Base-by-base conservation (phyloP, 2,888 invertebrate genomes). In the Leucophenga maculata region DNA sequence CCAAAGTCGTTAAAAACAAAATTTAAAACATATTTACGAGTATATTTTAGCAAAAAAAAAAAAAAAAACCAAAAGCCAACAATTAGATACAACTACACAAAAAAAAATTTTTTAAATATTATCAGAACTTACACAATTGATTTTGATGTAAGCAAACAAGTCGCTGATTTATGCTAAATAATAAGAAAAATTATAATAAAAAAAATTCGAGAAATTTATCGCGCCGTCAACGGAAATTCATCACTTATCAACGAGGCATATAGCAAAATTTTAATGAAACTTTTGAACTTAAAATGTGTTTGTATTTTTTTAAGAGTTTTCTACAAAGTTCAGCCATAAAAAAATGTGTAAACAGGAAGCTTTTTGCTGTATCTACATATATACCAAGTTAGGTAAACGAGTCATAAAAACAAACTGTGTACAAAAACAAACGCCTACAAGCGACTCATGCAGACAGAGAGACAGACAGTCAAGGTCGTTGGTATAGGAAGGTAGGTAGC, bases 1-100 rank as follows among this genome's bases (percentile, higher is more conserved):
- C 78, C 67, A 80, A 75, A 77, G 72, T 72, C 68, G 71, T 72
- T 73, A 73, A 64, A 44, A 59, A 50, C 50, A 6, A 18, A 50
- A 39, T 39, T 6, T 11, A 39, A 39, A 39, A 39, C 8, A 39
- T 39, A 39, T 39, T 39, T 39, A 39, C 39, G 39, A 39, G 39
- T 6, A 22, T 22, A 76, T 73, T 74, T 74, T 55, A 60, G 52
- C 55, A 52, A 52, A 1, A 66, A 52, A 54, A 31, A 9, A 20
- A 31, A n/a, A n/a, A n/a, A n/a, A 54, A 16, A 26, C 52, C 62
- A 18, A 64, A 16, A 26, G 59, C 62, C 18, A 59, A 54, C 32
- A 59, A 39, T 14, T 50, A 55, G 8, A 20, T 69, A 66, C 65
- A 67, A 54, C 31, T 60, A 57, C 44, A 69, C 26, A 62, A 68